A percentile compares a stretch with the other conserved stretches of the same genome.
Conservation (phyloP, 2,888 invertebrate genomes). For the Drosophila cognata region DNA sequence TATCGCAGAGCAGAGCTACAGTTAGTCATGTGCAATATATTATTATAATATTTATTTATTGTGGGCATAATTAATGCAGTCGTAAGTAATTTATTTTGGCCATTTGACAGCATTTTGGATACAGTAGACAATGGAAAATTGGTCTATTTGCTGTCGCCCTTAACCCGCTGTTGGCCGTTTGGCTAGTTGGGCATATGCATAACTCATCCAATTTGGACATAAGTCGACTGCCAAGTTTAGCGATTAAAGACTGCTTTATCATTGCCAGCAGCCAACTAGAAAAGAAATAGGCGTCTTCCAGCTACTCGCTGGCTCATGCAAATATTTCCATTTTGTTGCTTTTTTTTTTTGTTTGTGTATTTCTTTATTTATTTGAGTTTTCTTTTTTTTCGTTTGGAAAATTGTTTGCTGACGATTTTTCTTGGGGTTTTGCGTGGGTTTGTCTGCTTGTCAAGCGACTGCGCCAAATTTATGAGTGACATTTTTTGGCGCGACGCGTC, state of each 20-base stretch:
- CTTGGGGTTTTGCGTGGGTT: conserved; percentile 60
- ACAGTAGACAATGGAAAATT: conserved; percentile 36
- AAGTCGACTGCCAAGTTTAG: conserved; percentile 83
- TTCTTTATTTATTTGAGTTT: conserved; percentile 18
- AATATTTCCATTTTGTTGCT: conserved; percentile 64
- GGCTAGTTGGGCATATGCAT: conserved; percentile 31
- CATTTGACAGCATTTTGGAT: conserved; percentile 4
- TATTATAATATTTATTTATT: conserved; percentile 36
- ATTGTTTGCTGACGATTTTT: conserved; percentile 46
- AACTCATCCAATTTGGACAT: conserved; percentile 69
- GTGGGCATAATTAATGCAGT: conserved; percentile 62
- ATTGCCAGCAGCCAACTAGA: conserved; percentile 73
- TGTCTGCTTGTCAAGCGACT: conserved; percentile 54
- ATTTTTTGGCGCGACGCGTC: conserved; percentile 63
- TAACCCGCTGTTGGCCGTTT: conserved; percentile 19
- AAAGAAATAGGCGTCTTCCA: conserved; percentile 32
- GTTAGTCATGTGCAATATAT: conserved; percentile 40
- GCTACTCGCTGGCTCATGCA: conserved; percentile 52
- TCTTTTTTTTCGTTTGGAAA: conserved; percentile 23
- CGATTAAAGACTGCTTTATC: conserved; percentile 84
- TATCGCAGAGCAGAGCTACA: background rate
- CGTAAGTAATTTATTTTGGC: conserved; percentile 25
- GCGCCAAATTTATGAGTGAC: conserved; percentile 75
- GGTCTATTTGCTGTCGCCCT: conserved; percentile 26
- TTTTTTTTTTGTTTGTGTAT: conserved; percentile 40